phyloP scores from a whole-genome alignment of 2,888 invertebrate species.

The Morinoia aosen region DNA sequence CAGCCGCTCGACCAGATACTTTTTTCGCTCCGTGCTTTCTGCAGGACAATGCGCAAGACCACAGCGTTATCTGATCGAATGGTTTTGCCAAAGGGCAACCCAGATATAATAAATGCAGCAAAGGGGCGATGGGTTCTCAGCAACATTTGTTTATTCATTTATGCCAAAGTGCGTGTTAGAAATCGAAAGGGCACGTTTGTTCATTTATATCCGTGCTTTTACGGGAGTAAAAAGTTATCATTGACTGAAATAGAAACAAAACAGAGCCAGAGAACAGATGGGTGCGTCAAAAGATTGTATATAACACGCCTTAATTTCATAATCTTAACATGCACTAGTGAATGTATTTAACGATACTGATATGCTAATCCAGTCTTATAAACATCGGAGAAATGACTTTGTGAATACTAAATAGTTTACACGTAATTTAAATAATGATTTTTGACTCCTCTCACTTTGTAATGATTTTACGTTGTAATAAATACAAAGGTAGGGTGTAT shows the following conservation, averaged over 20 bases:
- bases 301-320: background rate
- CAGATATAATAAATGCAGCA: background rate
- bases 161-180: background rate
- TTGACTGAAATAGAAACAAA: background rate
- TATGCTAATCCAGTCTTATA: background rate
- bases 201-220: background rate
- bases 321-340: background rate
- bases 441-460: background rate
- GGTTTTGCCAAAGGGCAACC: background rate
- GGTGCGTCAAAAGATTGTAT: too few relatives aligned
- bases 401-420: background rate
- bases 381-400: background rate
- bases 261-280: too few relatives aligned
- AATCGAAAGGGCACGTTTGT: background rate
- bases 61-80: background rate
- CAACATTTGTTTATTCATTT: background rate
- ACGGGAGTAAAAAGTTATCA: background rate
- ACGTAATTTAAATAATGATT: background rate
- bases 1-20: background rate
- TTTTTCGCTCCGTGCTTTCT: background rate
- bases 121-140: background rate
- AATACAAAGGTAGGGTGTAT: too few relatives aligned
- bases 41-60: conserved; percentile 19
- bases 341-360: background rate
- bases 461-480: too few relatives aligned